These are phyloP conservation scores for Trissolcus brochymenae DNA, from an alignment of 2,888 invertebrate genomes.

Conservation along the genomic window DNA sequence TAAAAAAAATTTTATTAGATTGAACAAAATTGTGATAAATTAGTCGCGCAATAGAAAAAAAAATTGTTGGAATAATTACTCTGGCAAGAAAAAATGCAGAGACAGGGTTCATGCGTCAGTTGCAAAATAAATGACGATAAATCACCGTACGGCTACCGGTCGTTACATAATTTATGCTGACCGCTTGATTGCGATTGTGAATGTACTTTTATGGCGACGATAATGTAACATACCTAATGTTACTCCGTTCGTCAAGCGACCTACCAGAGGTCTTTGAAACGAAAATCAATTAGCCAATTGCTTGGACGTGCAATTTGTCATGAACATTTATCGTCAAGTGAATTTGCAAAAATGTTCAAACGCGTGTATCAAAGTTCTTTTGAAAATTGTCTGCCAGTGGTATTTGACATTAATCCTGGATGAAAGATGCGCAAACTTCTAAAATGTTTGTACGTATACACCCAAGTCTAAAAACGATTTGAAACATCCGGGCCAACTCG, in stretches of 20 bases:
- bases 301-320: too few relatives aligned
- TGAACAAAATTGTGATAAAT: too few relatives aligned
- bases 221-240: neutral
- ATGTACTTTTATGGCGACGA: slow-evolving; percentile 28
- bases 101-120: slow-evolving; percentile 28
- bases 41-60: slow-evolving; percentile 17
- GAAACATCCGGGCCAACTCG: slow-evolving; percentile 16
- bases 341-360: too few relatives aligned
- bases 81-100: slow-evolving; percentile 24
- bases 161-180: slow-evolving; percentile 57
- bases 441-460: neutral
- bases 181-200: slow-evolving; percentile 41
- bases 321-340: too few relatives aligned
- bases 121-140: slow-evolving; percentile 58
- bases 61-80: slow-evolving; percentile 40
- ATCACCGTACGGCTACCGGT: slow-evolving; percentile 57
- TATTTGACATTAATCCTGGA: neutral
- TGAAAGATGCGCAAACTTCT: neutral
- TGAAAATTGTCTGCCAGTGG: too few relatives aligned
- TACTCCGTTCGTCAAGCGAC: too few relatives aligned
- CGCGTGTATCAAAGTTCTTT: too few relatives aligned
- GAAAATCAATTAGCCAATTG: too few relatives aligned
- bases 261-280: too few relatives aligned
- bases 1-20: too few relatives aligned
- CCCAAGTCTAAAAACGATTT: slow-evolving; percentile 22